Base-by-base conservation (phyloP, 2,888 invertebrate genomes). In the Arctia plantaginis region DNA sequence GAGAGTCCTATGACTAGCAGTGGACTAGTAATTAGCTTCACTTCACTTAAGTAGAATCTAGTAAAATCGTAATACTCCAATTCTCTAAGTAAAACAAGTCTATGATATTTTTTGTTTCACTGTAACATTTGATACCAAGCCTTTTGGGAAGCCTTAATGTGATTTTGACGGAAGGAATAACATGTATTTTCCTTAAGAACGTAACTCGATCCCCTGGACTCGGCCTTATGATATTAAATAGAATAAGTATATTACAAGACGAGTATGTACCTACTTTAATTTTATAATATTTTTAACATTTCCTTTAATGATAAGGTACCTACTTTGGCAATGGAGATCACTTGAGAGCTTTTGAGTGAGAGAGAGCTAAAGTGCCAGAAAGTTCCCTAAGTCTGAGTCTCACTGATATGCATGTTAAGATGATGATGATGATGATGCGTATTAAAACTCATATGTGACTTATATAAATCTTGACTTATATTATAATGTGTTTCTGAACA, bases 61-160 rank as follows among this genome's bases (percentile, higher is more conserved):
- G 18, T 47, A 47, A 20, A 47, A 20, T 3, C 20, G 7, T 20
- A 47, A 41, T 15, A 15, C 27, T 59, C 59, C 18, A 18, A 18
- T 30, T 62, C 15, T 18, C 8, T 27, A 59, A 59, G 6, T 15
- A 59, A 62, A 62, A 62, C 30, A 62, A 15, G 27, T 62, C 15
- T n/a, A 13, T 18, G 7, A 20, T 13, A 10, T 8, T 13, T n/a
- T 66, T 35, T 35, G 39, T 66, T 66, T 71, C 15, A n/a, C 15
- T 15, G 4, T 30, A 69, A 44, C 55, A 82, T 81, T 78, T 79
- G 81, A 84, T 81, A 82, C 79, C 69, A 82, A 76, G 79, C 75
- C 69, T 59, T 70, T 71, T 35, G 70, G n/a, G 82, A 85, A 85
- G 73, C 84, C 86, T 13, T 35, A 66, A n/a, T 66, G 65, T 66